Evolutionary conservation across 2,113 vertebrate genomes (phyloP), one percentile per base, ranked within the genome.

Genomic region (Chionodraco myersi): DNA sequence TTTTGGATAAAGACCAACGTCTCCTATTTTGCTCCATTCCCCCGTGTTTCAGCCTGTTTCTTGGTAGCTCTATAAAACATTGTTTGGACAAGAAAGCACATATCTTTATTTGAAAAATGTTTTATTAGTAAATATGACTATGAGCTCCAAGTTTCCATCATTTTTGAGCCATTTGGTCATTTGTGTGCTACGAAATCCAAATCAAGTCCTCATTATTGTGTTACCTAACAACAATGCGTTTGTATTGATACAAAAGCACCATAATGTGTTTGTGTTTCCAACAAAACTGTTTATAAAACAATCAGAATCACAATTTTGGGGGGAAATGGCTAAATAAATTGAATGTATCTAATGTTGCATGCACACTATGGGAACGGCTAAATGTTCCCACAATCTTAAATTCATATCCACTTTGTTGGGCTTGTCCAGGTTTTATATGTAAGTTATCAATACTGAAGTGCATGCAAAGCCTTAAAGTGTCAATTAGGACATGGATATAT

Each of bases 111-210:
- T 76, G 48, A 54, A 60, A 53, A 36, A 41, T 30, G 71, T 69
- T 66, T 81, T 81, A 74, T 88, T 86, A 69, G 79, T 84, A 87
- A 85, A 80, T 84, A 86, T 76, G 60, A 85, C 64, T 66, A 79
- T 72, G 74, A 69, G 84, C 59, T 18, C 21, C 0, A 34, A 72
- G 76, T 83, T 88, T 88, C 80, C 80, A 78, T 80, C 23, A 41
- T 57, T 71, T 78, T 51, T 67, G 15, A 71, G 48, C 59, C 56
- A 16, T 70, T 78, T n/a, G 44, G 66, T 75, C 68, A 69, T 86
- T 75, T 66, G 52, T 77, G 54, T 72, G 77, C 80, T 74, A 14
- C 74, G 52, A 72, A 83, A 77, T 79, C 10, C 45, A 72, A 75
- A 84, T 74, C 26, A 23, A 48, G 45, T 36, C 67, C 68, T 84